phyloP scores from a whole-genome alignment of 2,888 invertebrate genomes.

The Urechis unicinctus region DNA sequence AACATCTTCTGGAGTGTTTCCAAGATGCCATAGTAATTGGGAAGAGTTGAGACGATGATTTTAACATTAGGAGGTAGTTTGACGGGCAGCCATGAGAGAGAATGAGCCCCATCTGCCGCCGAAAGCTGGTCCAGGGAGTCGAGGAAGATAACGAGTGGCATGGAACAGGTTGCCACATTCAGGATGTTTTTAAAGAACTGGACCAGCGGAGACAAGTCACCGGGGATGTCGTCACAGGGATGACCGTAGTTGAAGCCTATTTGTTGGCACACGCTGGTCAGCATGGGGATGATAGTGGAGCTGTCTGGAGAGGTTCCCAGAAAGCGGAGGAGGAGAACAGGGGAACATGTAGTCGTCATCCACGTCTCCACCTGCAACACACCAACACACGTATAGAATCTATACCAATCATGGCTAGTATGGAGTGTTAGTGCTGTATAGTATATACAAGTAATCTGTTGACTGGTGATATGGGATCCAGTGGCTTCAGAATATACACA shows the following conservation, averaged over 20 bases:
- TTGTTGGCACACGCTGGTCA: conserved; percentile 93
- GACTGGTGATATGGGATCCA: too few species aligned
- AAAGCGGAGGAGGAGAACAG: conserved; percentile 54
- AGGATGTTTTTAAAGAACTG: conserved; percentile 92
- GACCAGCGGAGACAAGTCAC: conserved; percentile 89
- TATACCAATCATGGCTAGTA: too few species aligned
- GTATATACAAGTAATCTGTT: too few species aligned
- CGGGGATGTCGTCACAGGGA: conserved; percentile 75
- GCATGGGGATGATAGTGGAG: conserved; percentile 84
- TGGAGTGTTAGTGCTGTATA: too few species aligned
- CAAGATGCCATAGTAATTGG: conserved; percentile 20
- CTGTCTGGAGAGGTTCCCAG: conserved; percentile 96
- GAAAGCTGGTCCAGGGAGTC: conserved; percentile 97
- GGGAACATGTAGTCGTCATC: background rate
- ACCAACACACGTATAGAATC: too few species aligned
- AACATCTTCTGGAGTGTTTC: conserved; percentile 47
- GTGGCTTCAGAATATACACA: too few species aligned
- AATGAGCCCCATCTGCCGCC: conserved; percentile 87
- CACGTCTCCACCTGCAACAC: conserved; percentile 7
- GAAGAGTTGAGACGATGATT: conserved; percentile 61
- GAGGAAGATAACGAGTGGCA: conserved; percentile 79
- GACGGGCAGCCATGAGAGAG: conserved; percentile 92
- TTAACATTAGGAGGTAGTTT: conserved; percentile 82
- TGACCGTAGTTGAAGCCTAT: conserved; percentile 57
- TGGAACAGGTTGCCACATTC: conserved; percentile 55